phyloP scores from a whole-genome alignment of 92 coral and sea anemone species.

The Heteractis magnifica region DNA sequence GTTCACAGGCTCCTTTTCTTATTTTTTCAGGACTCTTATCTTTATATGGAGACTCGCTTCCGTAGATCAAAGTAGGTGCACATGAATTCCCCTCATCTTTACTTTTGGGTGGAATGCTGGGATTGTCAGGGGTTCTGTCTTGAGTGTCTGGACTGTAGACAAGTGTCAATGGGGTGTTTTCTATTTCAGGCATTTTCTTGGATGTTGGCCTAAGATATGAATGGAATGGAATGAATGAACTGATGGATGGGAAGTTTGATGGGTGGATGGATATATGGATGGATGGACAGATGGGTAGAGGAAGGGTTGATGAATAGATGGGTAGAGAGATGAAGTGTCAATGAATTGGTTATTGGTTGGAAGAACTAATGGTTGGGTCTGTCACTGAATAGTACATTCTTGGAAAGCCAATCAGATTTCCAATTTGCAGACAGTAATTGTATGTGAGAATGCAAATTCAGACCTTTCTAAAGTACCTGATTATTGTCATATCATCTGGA shows the following conservation, averaged over 20 bases:
- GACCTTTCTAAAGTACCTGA: constrained; percentile 41
- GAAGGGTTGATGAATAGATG: background rate
- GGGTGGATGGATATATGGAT: background rate
- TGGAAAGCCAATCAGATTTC: background rate
- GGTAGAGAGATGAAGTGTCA: background rate
- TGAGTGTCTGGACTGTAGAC: constrained; percentile 29
- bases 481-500: constrained; percentile 45
- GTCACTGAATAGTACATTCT: background rate
- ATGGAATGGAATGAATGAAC: background rate
- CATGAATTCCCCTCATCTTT: background rate
- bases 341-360: background rate
- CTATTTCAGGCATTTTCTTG: constrained; percentile 14
- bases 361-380: background rate
- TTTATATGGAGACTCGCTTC: background rate
- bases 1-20: background rate
- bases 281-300: background rate
- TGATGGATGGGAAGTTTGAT: background rate
- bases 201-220: constrained; percentile 32
- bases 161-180: constrained; percentile 31
- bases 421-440: background rate
- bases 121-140: constrained; percentile 20
- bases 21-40: background rate
- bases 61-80: constrained; percentile 27
- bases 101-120: background rate
- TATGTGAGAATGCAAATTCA: background rate